These are phyloP conservation scores for Synergus japonicus DNA, from an alignment of 2,888 invertebrate genomes.

Conservation along the genomic window DNA sequence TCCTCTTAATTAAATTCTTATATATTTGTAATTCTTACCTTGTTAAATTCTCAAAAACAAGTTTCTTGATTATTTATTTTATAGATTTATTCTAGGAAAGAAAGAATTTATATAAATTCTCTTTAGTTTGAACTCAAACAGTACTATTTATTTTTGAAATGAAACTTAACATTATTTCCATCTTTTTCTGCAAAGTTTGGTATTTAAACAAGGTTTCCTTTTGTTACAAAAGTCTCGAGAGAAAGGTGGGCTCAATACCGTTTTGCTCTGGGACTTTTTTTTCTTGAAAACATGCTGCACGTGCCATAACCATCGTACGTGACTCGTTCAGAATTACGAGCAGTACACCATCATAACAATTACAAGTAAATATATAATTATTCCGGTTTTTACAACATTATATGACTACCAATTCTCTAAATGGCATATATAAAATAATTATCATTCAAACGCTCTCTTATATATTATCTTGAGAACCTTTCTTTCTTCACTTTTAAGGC, in stretches of 20 bases:
- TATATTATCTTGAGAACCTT: too few species aligned
- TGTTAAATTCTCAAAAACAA: too few species aligned
- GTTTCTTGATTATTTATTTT: too few species aligned
- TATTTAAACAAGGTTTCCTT: slow-evolving; percentile 26
- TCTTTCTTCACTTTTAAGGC: too few species aligned
- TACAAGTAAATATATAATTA: slow-evolving; percentile 29
- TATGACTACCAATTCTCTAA: slow-evolving; percentile 22
- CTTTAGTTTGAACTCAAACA: too few species aligned
- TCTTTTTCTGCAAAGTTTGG: background rate
- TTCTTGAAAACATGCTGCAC: slow-evolving; percentile 66
- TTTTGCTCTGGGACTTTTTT: slow-evolving; percentile 28
- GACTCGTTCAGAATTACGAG: slow-evolving; percentile 65
- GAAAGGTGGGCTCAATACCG: slow-evolving; percentile 40
- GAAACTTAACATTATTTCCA: background rate
- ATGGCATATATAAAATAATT: slow-evolving; percentile 36
- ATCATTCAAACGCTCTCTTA: slow-evolving; percentile 20
- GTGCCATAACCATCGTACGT: slow-evolving; percentile 69
- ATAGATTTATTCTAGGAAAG: too few species aligned
- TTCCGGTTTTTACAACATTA: slow-evolving; percentile 33
- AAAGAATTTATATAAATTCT: too few species aligned
- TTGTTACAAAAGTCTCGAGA: slow-evolving; percentile 32
- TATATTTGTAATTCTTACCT: too few species aligned
- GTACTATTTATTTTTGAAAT: background rate
- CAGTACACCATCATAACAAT: slow-evolving; percentile 37
- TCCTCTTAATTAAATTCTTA: too few species aligned